Evolutionary conservation across 2,888 invertebrate genomes (phyloP), one percentile per base, ranked within the genome.

Genomic region (Cerceris rybyensis): DNA sequence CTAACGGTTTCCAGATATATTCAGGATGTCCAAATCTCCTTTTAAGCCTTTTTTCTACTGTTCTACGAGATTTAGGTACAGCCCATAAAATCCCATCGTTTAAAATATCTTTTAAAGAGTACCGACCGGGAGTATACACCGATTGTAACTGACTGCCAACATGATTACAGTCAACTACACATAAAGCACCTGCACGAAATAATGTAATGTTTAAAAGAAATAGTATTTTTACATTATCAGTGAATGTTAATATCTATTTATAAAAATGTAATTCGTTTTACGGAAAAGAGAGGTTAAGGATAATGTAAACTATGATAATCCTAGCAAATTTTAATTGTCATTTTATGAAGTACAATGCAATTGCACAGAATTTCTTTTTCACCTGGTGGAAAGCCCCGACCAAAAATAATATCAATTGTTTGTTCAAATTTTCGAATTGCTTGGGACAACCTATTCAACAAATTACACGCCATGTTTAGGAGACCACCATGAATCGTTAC

Each of bases 31-130:
- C 97, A 92, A 94, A 97, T 92, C 95, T 96, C 60, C 98, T 94
- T 58, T 94, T 96, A 84, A 94, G 92, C 75, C 97, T 94, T 90
- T 93, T 96, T 89, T 98, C 98, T 57, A 97, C 82, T 0, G 96
- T 95, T 83, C 97, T 94, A 85, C 98, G 93, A 79, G 94, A 93
- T 89, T 96, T 97, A 0, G 98, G 98, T 1, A 96, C 97, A 63
- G 96, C 98, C 94, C 96, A 96, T 17, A 98, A 91, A 81, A 97
- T 94, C 2, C 96, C 96, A 92, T 97, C 95, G 0, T 95, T 95
- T 61, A 96, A 92, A 14, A 96, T 90, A 81, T 96, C 95, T 86
- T 95, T 95, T 7, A 97, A 82, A 1, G 94, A 94, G 84, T 94
- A 94, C 65, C 91, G 91, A 74, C 89, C 92, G 16, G 86, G 70